Evolutionary conservation across 1,140 invertebrate species (phyloP).

Genomic region (Drosophila truncata): DNA sequence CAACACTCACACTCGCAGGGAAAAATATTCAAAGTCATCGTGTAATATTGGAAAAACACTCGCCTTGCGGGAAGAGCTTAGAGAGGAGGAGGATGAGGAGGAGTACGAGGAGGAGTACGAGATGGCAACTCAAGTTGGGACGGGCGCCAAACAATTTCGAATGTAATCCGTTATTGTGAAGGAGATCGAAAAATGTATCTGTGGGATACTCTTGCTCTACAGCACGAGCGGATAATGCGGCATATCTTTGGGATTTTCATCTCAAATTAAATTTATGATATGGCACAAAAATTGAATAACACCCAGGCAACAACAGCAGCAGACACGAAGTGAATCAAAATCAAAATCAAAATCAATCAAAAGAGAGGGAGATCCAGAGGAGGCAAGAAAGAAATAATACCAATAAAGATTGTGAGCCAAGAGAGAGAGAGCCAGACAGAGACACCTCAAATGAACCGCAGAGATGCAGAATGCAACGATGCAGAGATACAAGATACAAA

Average conservation of each 20-base stretch:
- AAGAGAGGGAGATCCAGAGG: slow-evolving; percentile 9
- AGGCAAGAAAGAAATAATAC: slow-evolving; percentile 6
- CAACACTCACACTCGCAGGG: slow-evolving; percentile 17
- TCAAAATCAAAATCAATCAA: slow-evolving; percentile 48
- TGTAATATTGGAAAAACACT: slow-evolving; percentile 77
- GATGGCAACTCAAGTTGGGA: not conserved
- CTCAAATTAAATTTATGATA: slow-evolving; percentile 85
- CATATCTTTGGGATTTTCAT: slow-evolving; percentile 79
- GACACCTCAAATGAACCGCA: slow-evolving; percentile 73
- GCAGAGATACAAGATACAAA: slow-evolving; percentile 5
- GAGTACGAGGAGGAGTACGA: no score
- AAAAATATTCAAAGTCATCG: slow-evolving; percentile 82
- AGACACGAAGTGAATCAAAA: slow-evolving; percentile 49
- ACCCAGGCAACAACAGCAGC: slow-evolving; percentile 4
- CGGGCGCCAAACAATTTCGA: slow-evolving; percentile 71
- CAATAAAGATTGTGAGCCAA: slow-evolving; percentile 3
- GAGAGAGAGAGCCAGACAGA: slow-evolving; percentile 47
- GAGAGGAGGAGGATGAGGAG: not conserved
- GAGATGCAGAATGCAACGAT: slow-evolving; percentile 31
- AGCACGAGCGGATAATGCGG: slow-evolving; percentile 49
- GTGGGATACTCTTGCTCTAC: slow-evolving; percentile 31
- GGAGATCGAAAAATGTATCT: slow-evolving; percentile 49
- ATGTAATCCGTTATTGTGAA: slow-evolving; percentile 79
- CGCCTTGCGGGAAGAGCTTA: slow-evolving; percentile 1
- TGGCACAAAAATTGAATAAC: slow-evolving; percentile 75